Percentiles rank a stretch among this genome's conserved stretches.
Conservation (phyloP, 2,797 vertebrate species). For the Moxostoma hubbsi region DNA sequence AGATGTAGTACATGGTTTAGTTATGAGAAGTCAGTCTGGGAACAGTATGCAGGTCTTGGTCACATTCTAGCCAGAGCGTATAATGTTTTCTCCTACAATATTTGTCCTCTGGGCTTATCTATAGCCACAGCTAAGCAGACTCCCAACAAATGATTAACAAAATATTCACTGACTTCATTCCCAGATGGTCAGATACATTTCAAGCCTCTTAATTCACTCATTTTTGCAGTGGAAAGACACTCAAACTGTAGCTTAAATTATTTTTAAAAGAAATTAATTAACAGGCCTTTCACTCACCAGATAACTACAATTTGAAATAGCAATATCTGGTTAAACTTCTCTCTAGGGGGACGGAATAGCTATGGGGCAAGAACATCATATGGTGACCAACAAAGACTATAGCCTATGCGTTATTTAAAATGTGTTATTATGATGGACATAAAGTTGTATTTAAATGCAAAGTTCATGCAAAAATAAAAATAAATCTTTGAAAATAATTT, state of each 20-base stretch:
- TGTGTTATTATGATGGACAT: background rate
- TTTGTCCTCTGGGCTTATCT: slow-evolving; percentile 58
- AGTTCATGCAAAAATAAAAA: too few relatives aligned
- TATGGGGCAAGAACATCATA: background rate
- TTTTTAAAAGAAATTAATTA: background rate
- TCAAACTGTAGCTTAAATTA: background rate
- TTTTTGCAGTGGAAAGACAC: background rate
- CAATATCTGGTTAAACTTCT: background rate
- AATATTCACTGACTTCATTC: slow-evolving; percentile 44
- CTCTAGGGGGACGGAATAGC: background rate
- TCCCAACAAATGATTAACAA: slow-evolving; percentile 62
- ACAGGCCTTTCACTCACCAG: background rate
- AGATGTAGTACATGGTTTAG: too few relatives aligned
- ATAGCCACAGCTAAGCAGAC: slow-evolving; percentile 51
- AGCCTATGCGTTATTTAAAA: background rate
- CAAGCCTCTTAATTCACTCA: slow-evolving; percentile 25
- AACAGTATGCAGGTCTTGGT: slow-evolving; percentile 45
- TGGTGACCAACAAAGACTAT: background rate
- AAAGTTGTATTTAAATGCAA: too few relatives aligned
- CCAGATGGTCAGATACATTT: slow-evolving; percentile 28
- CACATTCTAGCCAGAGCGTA: slow-evolving; percentile 36
- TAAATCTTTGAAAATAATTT: too few relatives aligned
- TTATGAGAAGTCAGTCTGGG: slow-evolving; percentile 30
- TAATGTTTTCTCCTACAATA: slow-evolving; percentile 46
- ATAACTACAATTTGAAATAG: background rate